Evolutionary conservation across 2,888 invertebrate genomes (phyloP).

Genomic region (Invenusta paracnida): DNA sequence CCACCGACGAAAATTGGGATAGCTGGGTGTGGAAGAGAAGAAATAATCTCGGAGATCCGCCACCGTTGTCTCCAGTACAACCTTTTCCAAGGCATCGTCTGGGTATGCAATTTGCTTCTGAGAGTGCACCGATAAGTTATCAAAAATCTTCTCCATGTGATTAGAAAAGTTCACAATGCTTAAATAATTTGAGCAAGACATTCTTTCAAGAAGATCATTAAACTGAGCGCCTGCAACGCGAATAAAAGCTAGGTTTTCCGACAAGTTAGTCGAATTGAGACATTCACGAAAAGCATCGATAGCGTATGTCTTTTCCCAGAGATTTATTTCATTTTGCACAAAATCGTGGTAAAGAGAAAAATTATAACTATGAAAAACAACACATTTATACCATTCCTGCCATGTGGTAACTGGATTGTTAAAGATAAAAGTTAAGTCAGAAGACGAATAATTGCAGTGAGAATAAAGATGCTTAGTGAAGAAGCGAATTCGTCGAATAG

Average conservation of each 20-base stretch:
- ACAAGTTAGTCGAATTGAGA: not conserved
- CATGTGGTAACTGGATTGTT: not conserved
- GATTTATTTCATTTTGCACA: not conserved
- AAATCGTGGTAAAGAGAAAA: not conserved
- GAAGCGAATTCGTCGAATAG: not conserved
- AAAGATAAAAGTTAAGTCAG: not conserved
- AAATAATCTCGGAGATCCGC: not conserved
- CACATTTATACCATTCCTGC: not conserved
- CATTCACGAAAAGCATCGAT: not conserved
- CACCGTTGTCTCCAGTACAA: not conserved
- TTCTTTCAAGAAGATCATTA: not conserved
- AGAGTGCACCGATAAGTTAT: too few relatives aligned
- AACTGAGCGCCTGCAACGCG: not conserved
- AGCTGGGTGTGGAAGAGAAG: not conserved
- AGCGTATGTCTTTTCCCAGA: not conserved
- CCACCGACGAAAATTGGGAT: not conserved
- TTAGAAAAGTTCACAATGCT: not conserved
- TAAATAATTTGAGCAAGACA: not conserved
- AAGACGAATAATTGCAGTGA: too few relatives aligned
- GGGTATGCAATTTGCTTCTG: not conserved
- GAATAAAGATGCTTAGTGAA: not conserved
- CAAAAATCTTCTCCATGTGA: not conserved
- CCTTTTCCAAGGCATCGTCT: not conserved
- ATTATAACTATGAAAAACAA: not conserved
- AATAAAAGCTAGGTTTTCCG: not conserved